Conservation (phyloP, 1,140 invertebrate species). For the Aradophagus sp. region DNA sequence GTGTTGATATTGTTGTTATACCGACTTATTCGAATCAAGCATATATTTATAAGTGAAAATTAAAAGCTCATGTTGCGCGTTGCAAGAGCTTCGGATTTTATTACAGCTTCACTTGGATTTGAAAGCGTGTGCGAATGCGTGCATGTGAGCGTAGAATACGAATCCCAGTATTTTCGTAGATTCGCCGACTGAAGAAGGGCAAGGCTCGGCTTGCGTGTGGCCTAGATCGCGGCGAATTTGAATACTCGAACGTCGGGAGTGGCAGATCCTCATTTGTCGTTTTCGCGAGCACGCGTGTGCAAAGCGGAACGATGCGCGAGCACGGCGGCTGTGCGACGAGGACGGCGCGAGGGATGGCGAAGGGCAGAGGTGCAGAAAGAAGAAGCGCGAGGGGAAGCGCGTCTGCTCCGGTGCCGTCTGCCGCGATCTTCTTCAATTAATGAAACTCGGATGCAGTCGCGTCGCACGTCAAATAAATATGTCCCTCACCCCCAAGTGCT, state of each 20-base stretch:
- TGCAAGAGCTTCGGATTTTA: too few species aligned
- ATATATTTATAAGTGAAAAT: too few species aligned
- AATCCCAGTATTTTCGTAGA: conserved; percentile 19
- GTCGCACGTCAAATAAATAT: conserved; percentile 76
- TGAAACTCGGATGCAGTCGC: conserved; percentile 76
- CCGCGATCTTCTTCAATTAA: conserved; percentile 76
- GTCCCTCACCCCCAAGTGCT: conserved; percentile 63
- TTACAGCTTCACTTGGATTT: conserved; percentile 48
- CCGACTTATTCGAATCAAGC: too few species aligned
- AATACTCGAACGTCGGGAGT: conserved; percentile 72
- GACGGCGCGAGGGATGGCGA: conserved; percentile 48
- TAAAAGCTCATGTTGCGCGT: too few species aligned
- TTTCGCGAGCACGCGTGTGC: conserved; percentile 64
- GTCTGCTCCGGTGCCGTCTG: conserved; percentile 70
- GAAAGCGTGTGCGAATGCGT: conserved; percentile 14
- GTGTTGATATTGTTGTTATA: too few species aligned
- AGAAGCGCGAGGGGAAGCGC: conserved; percentile 52
- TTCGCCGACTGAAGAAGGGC: conserved; percentile 26
- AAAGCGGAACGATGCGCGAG: conserved; percentile 43
- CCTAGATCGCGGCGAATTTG: conserved; percentile 73
- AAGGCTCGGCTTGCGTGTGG: conserved; percentile 57
- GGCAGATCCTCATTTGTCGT: conserved; percentile 73
- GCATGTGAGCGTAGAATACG: conserved; percentile 28
- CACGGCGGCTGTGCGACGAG: conserved; percentile 15
- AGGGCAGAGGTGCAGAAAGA: conserved; percentile 51